Base-by-base conservation (phyloP, 2,113 vertebrate species). In the Pica pica region DNA sequence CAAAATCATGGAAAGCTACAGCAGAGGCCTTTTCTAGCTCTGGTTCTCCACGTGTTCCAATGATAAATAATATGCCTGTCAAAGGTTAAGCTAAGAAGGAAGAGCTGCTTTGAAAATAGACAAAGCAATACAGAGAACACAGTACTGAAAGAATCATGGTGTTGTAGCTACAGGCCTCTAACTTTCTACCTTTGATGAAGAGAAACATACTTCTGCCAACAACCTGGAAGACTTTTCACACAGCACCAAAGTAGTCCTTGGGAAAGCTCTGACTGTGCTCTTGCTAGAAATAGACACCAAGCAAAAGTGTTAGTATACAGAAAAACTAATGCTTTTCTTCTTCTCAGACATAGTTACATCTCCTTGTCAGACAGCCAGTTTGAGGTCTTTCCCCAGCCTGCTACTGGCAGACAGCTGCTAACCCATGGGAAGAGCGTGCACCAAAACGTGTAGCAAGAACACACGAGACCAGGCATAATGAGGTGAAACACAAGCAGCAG, bases 201-300 rank as follows among this genome's bases (percentile, higher is more conserved):
- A 79, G 50, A 92, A 88, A 94, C 0, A 0, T 27, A 74, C 42
- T 83, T 88, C 68, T 55, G 63, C 31, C 68, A 94, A 81, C 42
- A 73, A 74, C 63, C 30, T 46, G 68, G 90, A 93, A 90, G 83
- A 83, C 39, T 77, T 53, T 57, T 70, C 88, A 85, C 63, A 88
- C 41, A 87, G 84, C 69, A 89, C 39, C 37, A 73, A 74, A 94
- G 73, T 10, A 92, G 83, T 77, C 76, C 86, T 90, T 63, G 83
- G 68, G 64, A 92, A 95, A 94, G 60, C 39, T 95, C 71, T 91
- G 70, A 47, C 67, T 92, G 71, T 42, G 39, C 71, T 81, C 73
- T 93, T 80, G 63, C 75, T 95, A 94, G 67, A 97, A 96, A 83
- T 14, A 92, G 89, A 92, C 50, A 94, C 56, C 89, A 95, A 90